Percentiles rank a stretch among this genome's conserved stretches.
Evolutionary conservation across 2,797 vertebrate species (phyloP).

Genomic region (Hyperoplus immaculatus): DNA sequence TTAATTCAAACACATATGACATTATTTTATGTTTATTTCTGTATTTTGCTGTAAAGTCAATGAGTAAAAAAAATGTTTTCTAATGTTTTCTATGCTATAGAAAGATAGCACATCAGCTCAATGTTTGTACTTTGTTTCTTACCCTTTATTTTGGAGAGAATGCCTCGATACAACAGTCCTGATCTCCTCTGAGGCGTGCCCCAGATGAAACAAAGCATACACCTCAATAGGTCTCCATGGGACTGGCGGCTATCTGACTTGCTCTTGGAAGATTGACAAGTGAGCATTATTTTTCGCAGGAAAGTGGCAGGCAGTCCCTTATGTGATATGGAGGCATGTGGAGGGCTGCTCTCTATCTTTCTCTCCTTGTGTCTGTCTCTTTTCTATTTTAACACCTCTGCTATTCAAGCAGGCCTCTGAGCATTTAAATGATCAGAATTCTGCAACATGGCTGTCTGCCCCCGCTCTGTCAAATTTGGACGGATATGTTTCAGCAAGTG

Average conservation of each 20-base stretch:
- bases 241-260: constrained; percentile 78
- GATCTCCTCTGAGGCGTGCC: constrained; percentile 79
- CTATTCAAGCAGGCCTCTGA: constrained; percentile 80
- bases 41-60: constrained; percentile 23
- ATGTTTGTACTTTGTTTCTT: constrained; percentile 35
- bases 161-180: constrained; percentile 63
- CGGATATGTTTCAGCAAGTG: constrained; percentile 85
- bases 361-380: constrained; percentile 58
- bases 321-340: constrained; percentile 79
- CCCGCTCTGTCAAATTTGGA: constrained; percentile 84
- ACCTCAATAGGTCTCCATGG: constrained; percentile 82
- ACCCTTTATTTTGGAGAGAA: constrained; percentile 67
- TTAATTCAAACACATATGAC: not conserved
- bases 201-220: constrained; percentile 83
- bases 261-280: constrained; percentile 84
- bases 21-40: not conserved
- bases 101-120: constrained; percentile 30
- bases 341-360: constrained; percentile 76
- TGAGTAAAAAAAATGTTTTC: constrained; percentile 3
- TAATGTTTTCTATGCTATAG: constrained; percentile 24
- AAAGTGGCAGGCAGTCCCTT: constrained; percentile 83
- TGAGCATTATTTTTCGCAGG: constrained; percentile 84
- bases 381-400: constrained; percentile 76
- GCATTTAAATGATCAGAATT: constrained; percentile 87
- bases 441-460: constrained; percentile 84